These are phyloP conservation scores for Prionailurus bengalensis DNA, from an alignment of 2,113 vertebrate species.

Conservation along the genomic window DNA sequence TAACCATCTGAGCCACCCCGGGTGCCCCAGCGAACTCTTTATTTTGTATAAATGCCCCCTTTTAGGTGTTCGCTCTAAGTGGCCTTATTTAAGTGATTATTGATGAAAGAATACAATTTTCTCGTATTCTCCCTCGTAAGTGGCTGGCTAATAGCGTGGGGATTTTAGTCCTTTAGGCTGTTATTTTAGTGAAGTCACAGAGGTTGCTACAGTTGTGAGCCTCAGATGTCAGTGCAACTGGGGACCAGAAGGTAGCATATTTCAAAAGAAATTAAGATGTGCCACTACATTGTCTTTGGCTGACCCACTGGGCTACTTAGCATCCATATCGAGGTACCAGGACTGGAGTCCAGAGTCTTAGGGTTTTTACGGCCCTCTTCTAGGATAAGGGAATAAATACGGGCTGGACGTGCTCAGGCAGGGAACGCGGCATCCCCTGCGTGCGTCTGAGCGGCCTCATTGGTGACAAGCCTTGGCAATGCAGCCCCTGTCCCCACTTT, in stretches of 20 bases:
- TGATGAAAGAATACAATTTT: background rate
- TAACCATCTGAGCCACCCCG: too few species aligned
- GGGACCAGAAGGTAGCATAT: background rate
- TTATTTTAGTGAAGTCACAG: background rate
- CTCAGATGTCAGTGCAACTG: background rate
- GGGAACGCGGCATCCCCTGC: background rate
- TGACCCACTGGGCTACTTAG: background rate
- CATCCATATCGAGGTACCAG: background rate
- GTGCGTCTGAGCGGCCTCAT: background rate
- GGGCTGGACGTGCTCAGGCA: background rate
- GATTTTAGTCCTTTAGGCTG: background rate
- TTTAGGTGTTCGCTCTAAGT: background rate
- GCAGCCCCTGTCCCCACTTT: background rate
- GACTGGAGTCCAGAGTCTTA: background rate
- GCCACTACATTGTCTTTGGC: background rate
- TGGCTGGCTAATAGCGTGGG: background rate
- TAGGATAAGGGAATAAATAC: background rate
- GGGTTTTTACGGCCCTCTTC: background rate
- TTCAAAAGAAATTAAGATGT: slow-evolving; percentile 2
- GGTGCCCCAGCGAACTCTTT: background rate
- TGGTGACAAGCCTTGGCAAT: background rate
- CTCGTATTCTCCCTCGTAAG: background rate
- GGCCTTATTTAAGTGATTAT: background rate
- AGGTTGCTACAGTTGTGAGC: background rate
- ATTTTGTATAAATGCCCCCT: background rate